A percentile compares a stretch with the other conserved stretches of the same genome.
These are phyloP conservation scores for Zelostemma sp. DNA, from an alignment of 1,140 invertebrate genomes.

Conservation along the genomic window DNA sequence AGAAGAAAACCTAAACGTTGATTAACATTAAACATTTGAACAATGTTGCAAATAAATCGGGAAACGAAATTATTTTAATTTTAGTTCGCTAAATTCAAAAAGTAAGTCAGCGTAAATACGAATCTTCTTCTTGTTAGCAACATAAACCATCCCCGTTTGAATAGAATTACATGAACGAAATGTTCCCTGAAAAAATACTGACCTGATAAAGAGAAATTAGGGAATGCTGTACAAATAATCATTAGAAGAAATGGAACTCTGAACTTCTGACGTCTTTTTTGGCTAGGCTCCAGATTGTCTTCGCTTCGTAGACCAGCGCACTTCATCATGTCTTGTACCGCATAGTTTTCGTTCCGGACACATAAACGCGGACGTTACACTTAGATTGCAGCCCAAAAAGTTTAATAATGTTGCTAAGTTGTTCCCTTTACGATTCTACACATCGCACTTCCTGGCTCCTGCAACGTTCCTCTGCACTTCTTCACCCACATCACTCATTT, in stretches of 20 bases:
- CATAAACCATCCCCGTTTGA: constrained; percentile 3
- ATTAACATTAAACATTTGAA: too few species aligned
- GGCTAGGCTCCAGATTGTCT: constrained; percentile 58
- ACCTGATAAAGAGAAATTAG: constrained; percentile 60
- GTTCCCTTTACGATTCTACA: constrained; percentile 39
- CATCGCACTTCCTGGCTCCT: constrained; percentile 32
- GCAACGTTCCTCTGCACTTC: constrained; percentile 43
- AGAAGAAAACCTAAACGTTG: too few species aligned
- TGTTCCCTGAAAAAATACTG: constrained; percentile 44
- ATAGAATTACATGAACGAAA: constrained; percentile 2
- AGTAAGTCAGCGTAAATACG: constrained; percentile 20
- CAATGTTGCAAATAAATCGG: too few species aligned
- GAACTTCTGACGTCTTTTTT: constrained; percentile 56
- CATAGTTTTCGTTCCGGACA: constrained; percentile 64
- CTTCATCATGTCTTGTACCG: constrained; percentile 61
- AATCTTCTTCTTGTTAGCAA: constrained; percentile 29
- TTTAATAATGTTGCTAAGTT: constrained; percentile 59
- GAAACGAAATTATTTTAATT: too few species aligned
- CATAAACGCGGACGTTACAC: constrained; percentile 60
- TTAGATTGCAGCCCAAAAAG: constrained; percentile 52
- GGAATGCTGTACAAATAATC: constrained; percentile 57
- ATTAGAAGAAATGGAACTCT: constrained; percentile 58
- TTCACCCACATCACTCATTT: constrained; percentile 42
- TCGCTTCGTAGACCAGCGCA: constrained; percentile 59
- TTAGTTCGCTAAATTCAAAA: too few species aligned